phyloP scores from a whole-genome alignment of 1,140 invertebrate genomes.

The Pseudomyrmex concolor region DNA sequence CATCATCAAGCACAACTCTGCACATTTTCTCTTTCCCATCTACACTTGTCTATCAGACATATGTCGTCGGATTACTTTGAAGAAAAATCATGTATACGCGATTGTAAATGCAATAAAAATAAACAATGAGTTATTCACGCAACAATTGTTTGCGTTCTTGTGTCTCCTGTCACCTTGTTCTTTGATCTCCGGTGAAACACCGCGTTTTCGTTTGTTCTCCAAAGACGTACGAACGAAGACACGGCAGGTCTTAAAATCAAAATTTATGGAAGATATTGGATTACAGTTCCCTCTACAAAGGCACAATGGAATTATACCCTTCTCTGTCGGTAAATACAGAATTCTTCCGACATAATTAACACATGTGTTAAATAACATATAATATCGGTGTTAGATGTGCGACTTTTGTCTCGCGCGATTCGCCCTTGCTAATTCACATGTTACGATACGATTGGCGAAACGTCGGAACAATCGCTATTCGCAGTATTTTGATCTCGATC shows the following conservation, averaged over 20 bases:
- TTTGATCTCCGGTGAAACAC: too few species aligned
- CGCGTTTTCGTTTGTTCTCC: too few species aligned
- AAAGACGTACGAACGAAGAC: not conserved
- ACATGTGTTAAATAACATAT: not conserved
- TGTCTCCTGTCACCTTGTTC: not conserved
- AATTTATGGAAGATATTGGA: constrained; percentile 31
- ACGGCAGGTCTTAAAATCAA: not conserved
- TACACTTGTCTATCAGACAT: not conserved
- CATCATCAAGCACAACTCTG: not conserved
- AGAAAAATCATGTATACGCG: constrained; percentile 31
- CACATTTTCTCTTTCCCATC: not conserved
- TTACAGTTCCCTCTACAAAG: constrained; percentile 37
- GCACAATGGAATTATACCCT: constrained; percentile 6
- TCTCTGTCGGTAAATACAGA: constrained; percentile 42
- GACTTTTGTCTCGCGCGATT: too few species aligned
- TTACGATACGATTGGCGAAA: too few species aligned
- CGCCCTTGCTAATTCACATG: too few species aligned
- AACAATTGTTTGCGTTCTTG: not conserved
- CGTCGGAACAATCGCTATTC: too few species aligned
- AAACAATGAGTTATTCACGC: constrained; percentile 38
- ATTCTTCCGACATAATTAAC: not conserved
- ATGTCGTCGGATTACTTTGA: constrained; percentile 31
- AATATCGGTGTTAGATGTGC: not conserved
- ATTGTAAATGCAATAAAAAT: constrained; percentile 47
- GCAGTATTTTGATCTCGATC: too few species aligned